Conservation (phyloP, 2,113 vertebrate species). For the Lichenostomus cassidix region DNA sequence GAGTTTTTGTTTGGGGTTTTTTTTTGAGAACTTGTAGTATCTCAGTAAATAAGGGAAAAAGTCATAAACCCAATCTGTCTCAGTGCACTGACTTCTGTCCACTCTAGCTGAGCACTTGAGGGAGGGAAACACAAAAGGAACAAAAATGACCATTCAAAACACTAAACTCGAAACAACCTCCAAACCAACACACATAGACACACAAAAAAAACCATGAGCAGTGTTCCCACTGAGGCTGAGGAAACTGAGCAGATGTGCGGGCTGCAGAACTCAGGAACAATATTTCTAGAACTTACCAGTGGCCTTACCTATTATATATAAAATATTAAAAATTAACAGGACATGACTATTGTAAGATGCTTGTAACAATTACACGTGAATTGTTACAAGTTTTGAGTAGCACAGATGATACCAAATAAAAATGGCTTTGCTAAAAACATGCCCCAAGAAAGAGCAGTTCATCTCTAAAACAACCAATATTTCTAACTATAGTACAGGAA, state of each 20-base stretch:
- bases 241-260: accelerated
- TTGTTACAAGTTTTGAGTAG: neutral
- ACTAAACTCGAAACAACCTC: neutral
- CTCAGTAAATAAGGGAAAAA: neutral
- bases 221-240: accelerated
- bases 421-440: neutral
- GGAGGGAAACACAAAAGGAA: accelerated
- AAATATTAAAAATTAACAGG: neutral
- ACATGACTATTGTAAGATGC: neutral
- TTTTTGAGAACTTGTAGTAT: neutral
- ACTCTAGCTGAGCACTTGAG: neutral
- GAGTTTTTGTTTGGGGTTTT: accelerated
- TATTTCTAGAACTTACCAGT: neutral
- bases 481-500: neutral
- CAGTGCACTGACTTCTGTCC: neutral
- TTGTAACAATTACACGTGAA: accelerated
- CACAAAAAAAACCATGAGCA: neutral
- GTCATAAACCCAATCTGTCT: neutral
- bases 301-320: neutral
- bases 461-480: neutral
- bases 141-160: neutral
- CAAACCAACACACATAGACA: too few species aligned
- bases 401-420: neutral
- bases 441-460: neutral
- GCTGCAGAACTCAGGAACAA: neutral